phyloP scores from a whole-genome alignment of 1,140 invertebrate genomes.

The Notospermus geniculatus region DNA sequence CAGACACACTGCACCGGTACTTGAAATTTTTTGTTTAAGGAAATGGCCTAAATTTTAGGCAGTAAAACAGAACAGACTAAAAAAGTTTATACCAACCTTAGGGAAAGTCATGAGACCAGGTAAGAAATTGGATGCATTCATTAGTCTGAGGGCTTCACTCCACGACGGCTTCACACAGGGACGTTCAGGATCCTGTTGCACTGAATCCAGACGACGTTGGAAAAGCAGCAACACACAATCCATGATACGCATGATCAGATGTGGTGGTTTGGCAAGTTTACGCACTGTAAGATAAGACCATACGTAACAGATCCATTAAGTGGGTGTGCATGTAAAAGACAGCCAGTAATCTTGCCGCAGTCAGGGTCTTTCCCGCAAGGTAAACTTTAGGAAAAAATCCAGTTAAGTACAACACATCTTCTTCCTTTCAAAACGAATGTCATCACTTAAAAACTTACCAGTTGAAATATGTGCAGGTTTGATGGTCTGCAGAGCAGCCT shows the following conservation, averaged over 20 bases:
- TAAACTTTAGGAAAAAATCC: too few species aligned
- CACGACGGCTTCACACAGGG: constrained; percentile 91
- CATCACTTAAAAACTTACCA: too few species aligned
- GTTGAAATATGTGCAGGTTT: constrained; percentile 87
- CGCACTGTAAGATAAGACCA: constrained; percentile 62
- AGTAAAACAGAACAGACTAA: background rate
- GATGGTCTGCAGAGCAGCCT: constrained; percentile 86
- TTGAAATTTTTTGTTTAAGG: constrained; percentile 6
- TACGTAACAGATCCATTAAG: too few species aligned
- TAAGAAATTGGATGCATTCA: constrained; percentile 93
- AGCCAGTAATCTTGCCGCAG: too few species aligned
- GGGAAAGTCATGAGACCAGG: constrained; percentile 91
- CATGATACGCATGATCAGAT: constrained; percentile 98
- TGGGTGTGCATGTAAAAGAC: too few species aligned
- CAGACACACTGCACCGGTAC: background rate
- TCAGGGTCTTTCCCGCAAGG: too few species aligned
- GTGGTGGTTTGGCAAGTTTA: constrained; percentile 90
- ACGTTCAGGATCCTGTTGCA: constrained; percentile 76
- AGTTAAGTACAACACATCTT: too few species aligned
- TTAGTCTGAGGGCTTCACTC: constrained; percentile 95
- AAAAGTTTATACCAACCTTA: constrained; percentile 59
- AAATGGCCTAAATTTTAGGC: background rate
- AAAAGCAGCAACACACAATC: constrained; percentile 93
- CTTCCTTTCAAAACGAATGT: too few species aligned
- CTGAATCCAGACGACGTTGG: constrained; percentile 78